Percentiles rank a stretch among this genome's conserved stretches.
Evolutionary conservation across 2,113 vertebrate species (phyloP).

Genomic region (Talpa occidentalis): DNA sequence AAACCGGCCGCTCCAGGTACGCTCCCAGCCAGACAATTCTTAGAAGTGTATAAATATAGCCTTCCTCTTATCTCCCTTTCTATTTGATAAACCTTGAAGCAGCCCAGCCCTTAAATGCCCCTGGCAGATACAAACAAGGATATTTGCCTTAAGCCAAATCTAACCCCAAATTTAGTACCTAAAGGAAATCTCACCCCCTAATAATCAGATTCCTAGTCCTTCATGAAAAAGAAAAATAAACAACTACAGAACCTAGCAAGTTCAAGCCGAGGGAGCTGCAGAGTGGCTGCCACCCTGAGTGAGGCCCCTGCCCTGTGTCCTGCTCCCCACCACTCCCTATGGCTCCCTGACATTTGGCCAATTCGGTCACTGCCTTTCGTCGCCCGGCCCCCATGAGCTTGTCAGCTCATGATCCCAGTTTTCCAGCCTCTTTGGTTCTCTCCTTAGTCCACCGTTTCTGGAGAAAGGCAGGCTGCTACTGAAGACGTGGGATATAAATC

Average conservation of each 20-base stretch:
- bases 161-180: neutral
- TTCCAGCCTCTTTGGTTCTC: neutral
- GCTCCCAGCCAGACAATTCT: neutral
- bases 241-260: neutral
- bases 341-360: neutral
- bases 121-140: neutral
- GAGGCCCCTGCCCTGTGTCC: neutral
- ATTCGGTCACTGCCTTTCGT: neutral
- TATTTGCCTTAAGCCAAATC: neutral
- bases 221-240: neutral
- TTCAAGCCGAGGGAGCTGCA: neutral
- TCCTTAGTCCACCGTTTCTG: neutral
- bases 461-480: neutral
- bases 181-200: neutral
- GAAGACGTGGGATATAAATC: neutral
- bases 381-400: neutral
- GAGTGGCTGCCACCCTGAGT: accelerated
- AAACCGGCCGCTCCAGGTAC: accelerated
- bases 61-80: neutral
- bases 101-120: neutral
- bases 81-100: neutral
- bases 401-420: neutral
- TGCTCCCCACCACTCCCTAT: neutral
- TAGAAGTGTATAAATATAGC: neutral
- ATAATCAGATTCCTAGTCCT: neutral